Percentiles rank a stretch among this genome's conserved stretches.
Evolutionary conservation across 2,888 invertebrate genomes (phyloP).

Genomic region (Escarpia spicata): DNA sequence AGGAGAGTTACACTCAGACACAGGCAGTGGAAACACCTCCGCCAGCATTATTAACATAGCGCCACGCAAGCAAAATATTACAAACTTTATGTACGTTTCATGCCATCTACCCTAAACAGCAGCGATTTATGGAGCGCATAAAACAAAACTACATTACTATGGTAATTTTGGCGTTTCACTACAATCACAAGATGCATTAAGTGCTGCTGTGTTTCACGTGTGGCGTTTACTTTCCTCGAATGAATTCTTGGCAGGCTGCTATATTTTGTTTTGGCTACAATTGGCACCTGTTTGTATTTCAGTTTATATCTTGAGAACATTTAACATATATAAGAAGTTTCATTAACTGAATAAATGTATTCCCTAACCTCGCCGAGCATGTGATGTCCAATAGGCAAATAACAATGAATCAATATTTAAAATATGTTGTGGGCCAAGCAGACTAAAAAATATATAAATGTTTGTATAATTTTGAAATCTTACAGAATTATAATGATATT

Average conservation of each 20-base stretch:
- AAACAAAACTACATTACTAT: neutral
- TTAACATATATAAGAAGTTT: neutral
- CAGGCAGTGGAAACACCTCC: neutral
- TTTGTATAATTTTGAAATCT: too few species aligned
- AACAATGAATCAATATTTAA: too few species aligned
- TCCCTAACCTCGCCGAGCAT: neutral
- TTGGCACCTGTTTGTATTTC: neutral
- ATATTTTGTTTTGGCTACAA: neutral
- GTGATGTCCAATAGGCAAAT: neutral
- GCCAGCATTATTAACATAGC: neutral
- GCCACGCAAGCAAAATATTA: neutral
- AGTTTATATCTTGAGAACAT: neutral
- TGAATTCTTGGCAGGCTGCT: neutral
- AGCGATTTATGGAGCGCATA: neutral
- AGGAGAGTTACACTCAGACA: neutral
- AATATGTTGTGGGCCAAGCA: too few species aligned
- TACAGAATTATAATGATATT: too few species aligned
- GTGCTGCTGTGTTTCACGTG: neutral
- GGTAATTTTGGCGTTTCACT: neutral
- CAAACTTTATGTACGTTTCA: neutral
- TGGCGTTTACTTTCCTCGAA: neutral
- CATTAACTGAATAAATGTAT: neutral
- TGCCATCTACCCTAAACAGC: neutral
- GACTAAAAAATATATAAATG: too few species aligned
- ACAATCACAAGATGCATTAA: conserved; percentile 16